Base-by-base conservation (phyloP, 2,888 invertebrate species). In the Scaeva pyrastri region DNA sequence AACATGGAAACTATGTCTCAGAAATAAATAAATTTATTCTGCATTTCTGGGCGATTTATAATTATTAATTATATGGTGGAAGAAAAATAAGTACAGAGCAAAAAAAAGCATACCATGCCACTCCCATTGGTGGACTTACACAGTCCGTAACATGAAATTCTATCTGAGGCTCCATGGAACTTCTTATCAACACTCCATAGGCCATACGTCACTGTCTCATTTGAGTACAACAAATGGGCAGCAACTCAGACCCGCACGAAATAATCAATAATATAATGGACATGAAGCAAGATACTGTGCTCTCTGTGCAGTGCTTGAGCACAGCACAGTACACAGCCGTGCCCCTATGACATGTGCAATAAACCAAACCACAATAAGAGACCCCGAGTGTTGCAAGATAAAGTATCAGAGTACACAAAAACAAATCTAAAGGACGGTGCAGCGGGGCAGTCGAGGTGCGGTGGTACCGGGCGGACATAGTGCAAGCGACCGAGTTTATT, bases 191-290 rank as follows among this genome's bases (percentile, higher is more conserved):
- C 85, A 85, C 85, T 80, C 72, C 66, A 11, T 76, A 66, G 56
- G 74, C 86, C 86, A 86, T 86, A 86, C 82, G 86, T 86, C 86
- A 86, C 86, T 86, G 82, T 81, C 82, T 86, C 78, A 86, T 86
- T 86, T 86, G 77, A 82, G 73, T 71, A 74, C 82, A 86, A 86
- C 71, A 86, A 86, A 86, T 86, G 81, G 78, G 73, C 62, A 81
- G 74, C 82, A 78, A 62, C 68, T 55, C 64, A 70, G 64, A 62
- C 82, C 82, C 77, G 86, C 82, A 86, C 82, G 77, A 82, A 86
- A 78, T 81, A 82, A 82, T 86, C 82, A 86, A 86, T 82, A 86
- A 86, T 82, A 82, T 78, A 86, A 86, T 86, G 82, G 85, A 86
- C 86, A 77, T 86, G 70, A 58, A 78, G 74, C 80, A 73, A 85